Base-by-base conservation (phyloP, 92 coral and sea anemone genomes). In the Parazoanthus darwini region DNA sequence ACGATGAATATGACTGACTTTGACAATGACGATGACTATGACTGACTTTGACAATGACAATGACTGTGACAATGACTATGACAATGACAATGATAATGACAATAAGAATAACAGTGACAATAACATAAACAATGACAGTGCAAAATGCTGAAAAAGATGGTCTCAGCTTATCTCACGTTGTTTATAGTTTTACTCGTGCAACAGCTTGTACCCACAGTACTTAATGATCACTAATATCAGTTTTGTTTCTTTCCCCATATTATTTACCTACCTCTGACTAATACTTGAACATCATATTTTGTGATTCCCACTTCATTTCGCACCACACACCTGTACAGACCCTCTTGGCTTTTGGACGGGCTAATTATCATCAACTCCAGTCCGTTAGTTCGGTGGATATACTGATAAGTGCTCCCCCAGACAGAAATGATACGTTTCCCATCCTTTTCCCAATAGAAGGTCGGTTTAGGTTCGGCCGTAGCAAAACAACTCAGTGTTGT, bases 401-500 rank as follows among this genome's bases (percentile, higher is more conserved):
- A 83, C 51, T 7, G 20, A 33, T 67, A 83, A 26, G n/a, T n/a
- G 38, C 77, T 71, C 23, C 77, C 77, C 77, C 86, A 83, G 66
- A n/a, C 43, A 3, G 86, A 33, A 33, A 43, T 25, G 56, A 83
- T 20, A 10, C 9, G 59, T 33, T 83, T 43, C 13, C 86, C 86
- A 33, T 83, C 86, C 43, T 83, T 83, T 44, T 42, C 20, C 86
- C 86, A 83, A 20, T 83, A 16, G 78, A 83, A 67, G 23, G 63
- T 18, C 39, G 86, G 86, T 33, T 83, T 83, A 2, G 86, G 86
- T 44, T 83, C 86, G 8, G 77, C 86, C 23, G 11, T 68, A 18
- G 86, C 86, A 68, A 83, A 83, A 68, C 86, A 83, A 48, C 18
- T 10, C 11, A 83, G 86, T 73, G 58, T 67, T n/a, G 26, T 68